Base-by-base conservation (phyloP, 2,797 vertebrate species). In the Crocidura indochinensis region DNA sequence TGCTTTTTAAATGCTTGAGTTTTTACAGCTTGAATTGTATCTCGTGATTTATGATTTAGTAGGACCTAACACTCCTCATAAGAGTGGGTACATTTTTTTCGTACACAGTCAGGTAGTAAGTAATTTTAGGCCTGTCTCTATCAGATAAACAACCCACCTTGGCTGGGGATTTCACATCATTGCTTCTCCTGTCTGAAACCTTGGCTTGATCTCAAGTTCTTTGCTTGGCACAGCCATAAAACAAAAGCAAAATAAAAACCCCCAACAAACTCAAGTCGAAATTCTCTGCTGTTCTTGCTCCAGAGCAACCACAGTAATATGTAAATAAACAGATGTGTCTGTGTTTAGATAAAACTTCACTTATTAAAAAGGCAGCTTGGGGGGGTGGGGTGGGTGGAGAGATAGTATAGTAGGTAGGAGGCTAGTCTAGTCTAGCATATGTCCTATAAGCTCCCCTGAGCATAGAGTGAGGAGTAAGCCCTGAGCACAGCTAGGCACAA, bases 11-110 rank as follows among this genome's bases (percentile, higher is more conserved):
- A 38, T 82, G 19, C 80, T 87, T 72, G 53, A 22, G 90, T 80
- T 81, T 95, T 86, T 89, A 64, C 22, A 93, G 31, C 9, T 75
- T 91, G 10, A 79, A 80, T 90, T 86, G 1, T 91, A 22, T 82
- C 47, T 90, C 0, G 72, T 95, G 56, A 73, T 9, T 84, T 91
- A 67, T 9, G 14, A 68, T 47, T 84, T 85, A 38, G 38, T 10
- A 69, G n/a, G 38, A 14, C n/a, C 73, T 90, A 77, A 71, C 92
- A 67, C 4, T 88, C 20, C 53, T 88, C 84, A 94, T 89, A 75
- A 17, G 24, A 24, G 17, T 46, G 29, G 62, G 27, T 10, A 82
- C 26, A 75, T 11, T 26, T 87, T 88, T 92, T 60, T 65, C 91
- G 4, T 62, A 77, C 88, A 91, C 47, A 38, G 8, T 3, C 67